phyloP scores from a whole-genome alignment of 2,113 vertebrate genomes.

The Centrocercus urophasianus region DNA sequence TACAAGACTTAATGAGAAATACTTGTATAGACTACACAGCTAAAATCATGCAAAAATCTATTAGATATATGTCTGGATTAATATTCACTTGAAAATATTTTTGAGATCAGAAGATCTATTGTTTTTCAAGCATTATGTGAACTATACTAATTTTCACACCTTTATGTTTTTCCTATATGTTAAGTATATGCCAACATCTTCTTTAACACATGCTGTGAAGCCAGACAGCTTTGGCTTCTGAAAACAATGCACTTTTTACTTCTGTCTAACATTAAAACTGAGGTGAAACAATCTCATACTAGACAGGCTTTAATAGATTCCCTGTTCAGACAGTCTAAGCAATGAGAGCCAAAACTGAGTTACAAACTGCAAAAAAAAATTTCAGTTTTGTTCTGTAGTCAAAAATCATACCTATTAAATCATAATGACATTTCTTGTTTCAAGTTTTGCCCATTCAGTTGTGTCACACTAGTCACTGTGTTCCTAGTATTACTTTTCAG shows the following conservation, averaged over 20 bases:
- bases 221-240: not conserved
- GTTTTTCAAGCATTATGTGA: not conserved
- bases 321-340: not conserved
- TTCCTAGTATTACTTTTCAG: slow-evolving; percentile 86
- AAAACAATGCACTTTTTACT: not conserved
- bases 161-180: not conserved
- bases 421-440: slow-evolving; percentile 80
- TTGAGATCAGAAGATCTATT: not conserved
- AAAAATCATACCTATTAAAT: slow-evolving; percentile 42
- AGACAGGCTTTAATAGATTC: not conserved
- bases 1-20: not conserved
- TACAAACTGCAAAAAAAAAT: not conserved
- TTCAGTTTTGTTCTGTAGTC: not conserved
- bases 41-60: not conserved
- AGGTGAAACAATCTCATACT: not conserved
- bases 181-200: not conserved
- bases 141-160: not conserved
- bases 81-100: not conserved
- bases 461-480: slow-evolving; percentile 68
- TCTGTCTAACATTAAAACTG: not conserved
- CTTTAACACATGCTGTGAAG: not conserved
- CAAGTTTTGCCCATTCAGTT: slow-evolving; percentile 76
- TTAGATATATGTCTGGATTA: not conserved
- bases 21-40: not conserved
- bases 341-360: not conserved